Conservation (phyloP, 64 coral and sea anemone species). For the Hydrozoanthus tunicans region DNA sequence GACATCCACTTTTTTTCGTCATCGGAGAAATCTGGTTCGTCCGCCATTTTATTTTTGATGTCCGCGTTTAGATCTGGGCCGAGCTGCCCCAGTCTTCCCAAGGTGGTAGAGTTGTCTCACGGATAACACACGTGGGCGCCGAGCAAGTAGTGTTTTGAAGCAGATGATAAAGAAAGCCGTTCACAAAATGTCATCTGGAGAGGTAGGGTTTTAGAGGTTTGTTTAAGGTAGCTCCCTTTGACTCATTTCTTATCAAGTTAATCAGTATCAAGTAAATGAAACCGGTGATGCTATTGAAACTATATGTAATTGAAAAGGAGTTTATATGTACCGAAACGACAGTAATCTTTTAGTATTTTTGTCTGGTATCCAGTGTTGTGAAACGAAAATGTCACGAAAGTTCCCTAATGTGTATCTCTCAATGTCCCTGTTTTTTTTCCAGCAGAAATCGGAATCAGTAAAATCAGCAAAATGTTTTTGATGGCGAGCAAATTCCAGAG, state of each 20-base stretch:
- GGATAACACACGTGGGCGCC: neutral
- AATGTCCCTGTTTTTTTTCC: neutral
- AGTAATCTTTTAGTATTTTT: too few species aligned
- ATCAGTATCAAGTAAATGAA: neutral
- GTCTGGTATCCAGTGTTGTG: too few species aligned
- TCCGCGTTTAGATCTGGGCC: slow-evolving; percentile 22
- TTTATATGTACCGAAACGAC: too few species aligned
- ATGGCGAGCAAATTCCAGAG: neutral
- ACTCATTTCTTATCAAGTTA: neutral
- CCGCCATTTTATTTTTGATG: slow-evolving; percentile 26
- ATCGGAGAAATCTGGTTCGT: slow-evolving; percentile 17
- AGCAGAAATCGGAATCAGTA: neutral
- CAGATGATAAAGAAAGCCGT: neutral
- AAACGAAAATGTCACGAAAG: neutral
- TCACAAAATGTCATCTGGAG: neutral
- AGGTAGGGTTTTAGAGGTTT: neutral
- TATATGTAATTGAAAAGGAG: too few species aligned
- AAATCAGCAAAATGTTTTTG: neutral
- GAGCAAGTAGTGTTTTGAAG: neutral
- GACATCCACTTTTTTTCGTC: slow-evolving; percentile 45
- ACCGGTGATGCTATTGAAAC: neutral
- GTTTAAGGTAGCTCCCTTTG: too few species aligned
- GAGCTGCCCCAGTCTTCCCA: slow-evolving; percentile 18
- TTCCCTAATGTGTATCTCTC: neutral
- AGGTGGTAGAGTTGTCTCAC: neutral